Conservation (phyloP, 1,140 invertebrate genomes). For the Geopemphigus sp. region DNA sequence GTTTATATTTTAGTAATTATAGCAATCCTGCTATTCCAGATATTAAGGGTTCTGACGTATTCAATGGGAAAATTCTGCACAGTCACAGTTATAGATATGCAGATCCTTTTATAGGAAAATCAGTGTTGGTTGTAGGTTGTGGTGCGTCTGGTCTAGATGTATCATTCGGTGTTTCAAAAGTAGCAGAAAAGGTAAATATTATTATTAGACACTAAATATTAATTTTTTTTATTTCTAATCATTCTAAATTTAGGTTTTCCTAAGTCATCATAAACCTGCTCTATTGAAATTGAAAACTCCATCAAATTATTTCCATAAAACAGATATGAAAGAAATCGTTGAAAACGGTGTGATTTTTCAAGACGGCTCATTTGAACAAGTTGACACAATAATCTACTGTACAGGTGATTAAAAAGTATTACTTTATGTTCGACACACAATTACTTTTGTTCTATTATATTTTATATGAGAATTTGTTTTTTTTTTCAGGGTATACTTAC, state of each 20-base stretch:
- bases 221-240: too few species aligned
- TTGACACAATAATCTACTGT: conserved; percentile 75
- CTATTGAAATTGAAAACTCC: conserved; percentile 64
- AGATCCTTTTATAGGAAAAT: conserved; percentile 64
- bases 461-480: not conserved
- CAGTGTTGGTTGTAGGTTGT: conserved; percentile 78
- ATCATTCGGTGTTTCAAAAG: conserved; percentile 61
- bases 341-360: conserved; percentile 61
- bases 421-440: not conserved
- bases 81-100: conserved; percentile 82
- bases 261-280: conserved; percentile 67
- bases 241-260: conserved; percentile 54
- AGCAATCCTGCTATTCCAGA: conserved; percentile 65
- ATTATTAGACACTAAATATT: conserved; percentile 48
- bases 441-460: not conserved
- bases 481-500: conserved; percentile 70
- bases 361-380: conserved; percentile 62
- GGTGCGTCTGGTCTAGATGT: conserved; percentile 79
- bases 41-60: conserved; percentile 65
- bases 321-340: conserved; percentile 61
- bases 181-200: conserved; percentile 59
- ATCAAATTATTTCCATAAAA: conserved; percentile 65
- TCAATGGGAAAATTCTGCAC: conserved; percentile 71
- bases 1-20: conserved; percentile 60
- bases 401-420: conserved; percentile 21